Base-by-base conservation (phyloP, 2,797 vertebrate species). In the Hypotaenidia philippensis region DNA sequence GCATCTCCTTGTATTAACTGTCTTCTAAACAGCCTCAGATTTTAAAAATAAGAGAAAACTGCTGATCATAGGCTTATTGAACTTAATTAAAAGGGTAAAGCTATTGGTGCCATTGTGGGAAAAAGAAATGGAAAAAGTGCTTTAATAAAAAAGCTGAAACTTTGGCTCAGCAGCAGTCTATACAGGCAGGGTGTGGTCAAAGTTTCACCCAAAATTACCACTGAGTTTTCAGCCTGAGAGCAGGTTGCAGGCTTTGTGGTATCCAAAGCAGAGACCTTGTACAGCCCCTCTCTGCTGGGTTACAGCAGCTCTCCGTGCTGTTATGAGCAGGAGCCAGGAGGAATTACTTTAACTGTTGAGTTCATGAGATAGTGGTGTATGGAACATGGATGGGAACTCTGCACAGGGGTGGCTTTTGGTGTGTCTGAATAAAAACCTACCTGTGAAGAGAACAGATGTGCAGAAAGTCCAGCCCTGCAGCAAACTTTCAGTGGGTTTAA, bases 381-480 rank as follows among this genome's bases (percentile, higher is more conserved):
- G 29, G 66, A 59, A 9, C 38, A 3, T 4, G 65, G 61, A 55
- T 44, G 26, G 53, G 26, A 89, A 82, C 22, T 1, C 61, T 89
- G 76, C 29, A 15, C 64, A 52, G 36, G n/a, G 64, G 36, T 87
- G 53, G 60, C 57, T 96, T 93, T 91, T 75, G 91, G 89, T 88
- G 65, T 72, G 87, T 76, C 63, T 82, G 91, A 89, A 83, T 38
- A 85, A 93, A 95, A 92, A 56, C 9, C 16, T 59, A 22, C 69
- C 76, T 74, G 34, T 70, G 70, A 93, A 87, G 84, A 83, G 76
- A 84, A 78, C 34, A 83, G 72, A 85, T 3, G 0, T 17, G 49
- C 69, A 77, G 26, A 29, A 89, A 87, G 84, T 53, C 63, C 63
- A 72, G 19, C 61, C 78, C 68, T 64, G 38, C 29, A 77, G 82